These are phyloP conservation scores for Hydrozoanthus tunicans DNA, from an alignment of 64 coral and sea anemone genomes.

Conservation along the genomic window DNA sequence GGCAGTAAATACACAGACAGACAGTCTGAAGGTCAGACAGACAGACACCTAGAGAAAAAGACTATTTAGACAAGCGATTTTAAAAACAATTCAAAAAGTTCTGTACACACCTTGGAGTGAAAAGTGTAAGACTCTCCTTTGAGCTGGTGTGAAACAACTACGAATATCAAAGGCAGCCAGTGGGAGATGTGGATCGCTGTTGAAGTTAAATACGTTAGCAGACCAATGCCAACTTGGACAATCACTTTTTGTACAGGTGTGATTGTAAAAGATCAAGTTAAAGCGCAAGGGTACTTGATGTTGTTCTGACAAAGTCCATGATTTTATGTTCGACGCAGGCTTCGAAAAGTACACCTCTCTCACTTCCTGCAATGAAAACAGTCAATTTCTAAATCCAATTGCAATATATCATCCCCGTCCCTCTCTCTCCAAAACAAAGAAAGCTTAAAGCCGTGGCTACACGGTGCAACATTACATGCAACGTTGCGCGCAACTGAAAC, in stretches of 20 bases:
- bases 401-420: too few species aligned
- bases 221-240: background rate
- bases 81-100: too few species aligned
- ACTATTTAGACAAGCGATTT: too few species aligned
- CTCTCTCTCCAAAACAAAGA: too few species aligned
- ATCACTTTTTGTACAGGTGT: background rate
- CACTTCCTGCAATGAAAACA: background rate
- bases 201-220: slow-evolving; percentile 11
- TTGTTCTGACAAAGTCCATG: slow-evolving; percentile 25
- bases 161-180: slow-evolving; percentile 33
- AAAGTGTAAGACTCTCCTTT: slow-evolving; percentile 29
- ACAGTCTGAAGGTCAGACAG: too few species aligned
- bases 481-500: too few species aligned
- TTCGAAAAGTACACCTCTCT: slow-evolving; percentile 26
- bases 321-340: slow-evolving; percentile 39
- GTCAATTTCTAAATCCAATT: too few species aligned
- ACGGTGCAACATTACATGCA: too few species aligned
- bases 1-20: too few species aligned
- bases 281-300: slow-evolving; percentile 34
- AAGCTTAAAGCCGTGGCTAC: too few species aligned
- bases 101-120: slow-evolving; percentile 31
- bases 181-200: slow-evolving; percentile 28
- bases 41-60: too few species aligned
- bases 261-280: background rate
- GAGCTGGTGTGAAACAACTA: background rate